phyloP scores from a whole-genome alignment of 2,888 invertebrate species.

The Brassicogethes aeneus region DNA sequence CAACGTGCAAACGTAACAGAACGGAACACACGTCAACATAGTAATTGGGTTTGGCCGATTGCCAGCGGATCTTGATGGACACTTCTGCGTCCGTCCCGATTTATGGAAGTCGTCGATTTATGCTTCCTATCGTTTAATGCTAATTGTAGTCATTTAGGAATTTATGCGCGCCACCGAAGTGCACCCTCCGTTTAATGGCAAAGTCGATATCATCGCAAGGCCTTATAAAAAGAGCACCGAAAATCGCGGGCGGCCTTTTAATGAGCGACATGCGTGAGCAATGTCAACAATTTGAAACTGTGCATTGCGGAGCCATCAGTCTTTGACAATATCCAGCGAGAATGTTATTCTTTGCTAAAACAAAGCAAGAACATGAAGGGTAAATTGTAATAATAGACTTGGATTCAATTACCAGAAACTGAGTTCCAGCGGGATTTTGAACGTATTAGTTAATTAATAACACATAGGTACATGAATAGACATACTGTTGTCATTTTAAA shows the following conservation, averaged over 20 bases:
- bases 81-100: conserved; percentile 26
- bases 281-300: neutral
- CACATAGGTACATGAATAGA: too few relatives aligned
- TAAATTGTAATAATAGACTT: too few relatives aligned
- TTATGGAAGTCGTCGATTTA: conserved; percentile 25
- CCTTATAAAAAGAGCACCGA: neutral
- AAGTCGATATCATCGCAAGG: neutral
- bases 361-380: too few relatives aligned
- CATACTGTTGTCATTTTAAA: too few relatives aligned
- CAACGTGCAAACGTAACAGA: too few relatives aligned
- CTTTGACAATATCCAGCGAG: too few relatives aligned
- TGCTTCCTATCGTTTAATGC: conserved; percentile 24
- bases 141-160: conserved; percentile 29
- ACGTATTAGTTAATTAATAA: too few relatives aligned
- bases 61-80: conserved; percentile 23
- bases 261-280: conserved; percentile 9
- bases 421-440: too few relatives aligned
- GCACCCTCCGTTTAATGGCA: conserved; percentile 17
- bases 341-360: too few relatives aligned
- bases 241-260: conserved; percentile 6
- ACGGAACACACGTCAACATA: conserved; percentile 18
- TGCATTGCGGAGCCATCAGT: neutral
- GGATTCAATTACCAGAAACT: too few relatives aligned
- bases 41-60: conserved; percentile 9
- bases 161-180: conserved; percentile 20